A percentile compares a stretch with the other conserved stretches of the same genome.
Evolutionary conservation across 2,797 vertebrate genomes (phyloP).

Genomic region (Tarsius wallacei): DNA sequence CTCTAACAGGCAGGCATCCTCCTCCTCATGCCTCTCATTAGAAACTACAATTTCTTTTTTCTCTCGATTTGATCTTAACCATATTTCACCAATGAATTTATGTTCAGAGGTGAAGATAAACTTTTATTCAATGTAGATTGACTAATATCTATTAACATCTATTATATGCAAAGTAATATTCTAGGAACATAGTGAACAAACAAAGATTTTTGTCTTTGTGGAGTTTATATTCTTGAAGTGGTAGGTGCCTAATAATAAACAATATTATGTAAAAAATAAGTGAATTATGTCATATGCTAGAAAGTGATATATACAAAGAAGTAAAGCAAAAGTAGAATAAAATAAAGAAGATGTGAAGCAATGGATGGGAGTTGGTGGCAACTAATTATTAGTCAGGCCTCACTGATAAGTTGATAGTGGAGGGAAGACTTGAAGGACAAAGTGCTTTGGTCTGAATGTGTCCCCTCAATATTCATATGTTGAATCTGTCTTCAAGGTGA

Average conservation of each 20-base stretch:
- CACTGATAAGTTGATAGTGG: background rate
- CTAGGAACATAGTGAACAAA: background rate
- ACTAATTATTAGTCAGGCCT: background rate
- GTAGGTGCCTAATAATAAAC: background rate
- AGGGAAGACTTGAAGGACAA: background rate
- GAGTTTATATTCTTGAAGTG: background rate
- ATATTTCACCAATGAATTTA: background rate
- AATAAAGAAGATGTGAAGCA: background rate
- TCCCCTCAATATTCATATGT: background rate
- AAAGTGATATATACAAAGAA: background rate
- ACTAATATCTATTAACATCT: background rate
- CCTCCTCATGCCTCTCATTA: background rate
- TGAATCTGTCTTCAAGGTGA: background rate
- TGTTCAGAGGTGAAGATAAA: background rate
- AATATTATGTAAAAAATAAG: background rate
- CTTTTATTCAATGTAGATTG: background rate
- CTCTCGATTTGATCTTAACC: background rate
- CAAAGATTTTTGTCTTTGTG: background rate
- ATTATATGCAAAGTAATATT: background rate
- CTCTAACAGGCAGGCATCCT: background rate
- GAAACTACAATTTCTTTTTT: conserved; percentile 40
- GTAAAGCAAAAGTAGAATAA: background rate
- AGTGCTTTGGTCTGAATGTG: background rate
- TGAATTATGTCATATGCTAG: background rate
- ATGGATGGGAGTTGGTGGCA: background rate